These are phyloP conservation scores for Lepidocyrtoides sp. DNA, from an alignment of 2,888 invertebrate species.

Conservation along the genomic window DNA sequence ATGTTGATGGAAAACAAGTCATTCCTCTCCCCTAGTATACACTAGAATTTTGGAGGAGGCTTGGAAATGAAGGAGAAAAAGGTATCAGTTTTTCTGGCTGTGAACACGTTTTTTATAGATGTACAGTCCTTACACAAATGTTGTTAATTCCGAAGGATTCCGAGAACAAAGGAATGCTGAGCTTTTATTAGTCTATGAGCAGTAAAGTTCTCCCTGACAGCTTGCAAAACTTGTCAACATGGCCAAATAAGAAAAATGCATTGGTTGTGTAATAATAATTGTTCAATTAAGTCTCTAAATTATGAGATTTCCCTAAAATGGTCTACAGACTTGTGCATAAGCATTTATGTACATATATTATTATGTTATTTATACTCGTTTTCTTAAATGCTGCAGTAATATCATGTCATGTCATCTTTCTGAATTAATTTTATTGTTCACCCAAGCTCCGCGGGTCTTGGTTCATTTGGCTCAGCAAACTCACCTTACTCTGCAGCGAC, in stretches of 20 bases:
- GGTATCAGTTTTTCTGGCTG: slow-evolving; percentile 60
- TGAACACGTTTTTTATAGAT: slow-evolving; percentile 50
- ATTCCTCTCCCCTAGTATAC: slow-evolving; percentile 37
- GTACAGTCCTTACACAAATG: not conserved
- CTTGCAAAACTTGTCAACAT: too few relatives aligned
- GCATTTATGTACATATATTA: too few relatives aligned
- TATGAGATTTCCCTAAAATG: too few relatives aligned
- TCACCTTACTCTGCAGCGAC: slow-evolving; percentile 85
- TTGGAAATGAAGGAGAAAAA: not conserved
- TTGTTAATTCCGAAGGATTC: slow-evolving; percentile 9
- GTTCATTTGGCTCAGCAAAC: slow-evolving; percentile 84
- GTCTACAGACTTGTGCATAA: too few relatives aligned
- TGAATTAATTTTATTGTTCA: slow-evolving; percentile 11
- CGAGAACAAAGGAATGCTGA: not conserved
- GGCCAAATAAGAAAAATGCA: too few relatives aligned
- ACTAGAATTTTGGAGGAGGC: not conserved
- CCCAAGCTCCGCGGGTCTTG: slow-evolving; percentile 83
- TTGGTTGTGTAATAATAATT: not conserved
- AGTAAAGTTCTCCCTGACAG: not conserved
- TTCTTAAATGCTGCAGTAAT: too few relatives aligned
- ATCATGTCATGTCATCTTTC: not conserved
- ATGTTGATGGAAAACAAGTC: slow-evolving; percentile 61
- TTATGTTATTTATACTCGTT: too few relatives aligned
- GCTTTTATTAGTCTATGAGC: not conserved
- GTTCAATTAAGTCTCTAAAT: not conserved